Conservation (phyloP, 1,140 invertebrate genomes). For the Oscheius sp. region DNA sequence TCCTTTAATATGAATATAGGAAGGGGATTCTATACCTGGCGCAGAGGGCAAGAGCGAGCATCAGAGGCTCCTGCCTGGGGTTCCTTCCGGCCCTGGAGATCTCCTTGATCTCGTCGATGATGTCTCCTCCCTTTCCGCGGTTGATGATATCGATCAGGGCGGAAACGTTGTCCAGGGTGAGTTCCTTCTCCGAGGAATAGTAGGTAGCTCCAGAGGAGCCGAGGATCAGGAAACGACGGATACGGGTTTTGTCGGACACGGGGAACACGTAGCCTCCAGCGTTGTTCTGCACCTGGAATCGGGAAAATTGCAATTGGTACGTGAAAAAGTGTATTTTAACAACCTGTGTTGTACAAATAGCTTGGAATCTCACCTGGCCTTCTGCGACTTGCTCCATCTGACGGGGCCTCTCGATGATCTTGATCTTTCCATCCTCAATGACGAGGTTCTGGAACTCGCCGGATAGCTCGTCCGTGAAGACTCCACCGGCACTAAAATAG, state of each 20-base stretch:
- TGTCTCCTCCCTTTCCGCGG: conserved; percentile 51
- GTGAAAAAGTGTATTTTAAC: too few species aligned
- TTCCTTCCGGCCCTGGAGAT: conserved; percentile 61
- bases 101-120: conserved; percentile 55
- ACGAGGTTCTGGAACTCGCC: too few species aligned
- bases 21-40: too few species aligned
- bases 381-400: too few species aligned
- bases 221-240: conserved; percentile 62
- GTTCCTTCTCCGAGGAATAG: conserved; percentile 52
- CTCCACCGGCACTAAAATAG: too few species aligned
- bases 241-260: conserved; percentile 57
- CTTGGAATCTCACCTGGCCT: too few species aligned
- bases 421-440: too few species aligned
- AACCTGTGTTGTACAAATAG: too few species aligned
- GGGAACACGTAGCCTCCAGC: conserved; percentile 61
- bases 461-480: too few species aligned
- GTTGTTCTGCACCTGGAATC: conserved; percentile 57
- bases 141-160: conserved; percentile 58
- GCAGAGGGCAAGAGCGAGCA: conserved; percentile 62
- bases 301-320: too few species aligned
- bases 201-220: conserved; percentile 56
- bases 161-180: conserved; percentile 57
- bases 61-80: conserved; percentile 56
- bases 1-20: too few species aligned
- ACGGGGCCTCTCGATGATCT: too few species aligned